These are phyloP conservation scores for Marcusenius ussheri DNA, from an alignment of 2,113 vertebrate genomes.

Conservation along the genomic window DNA sequence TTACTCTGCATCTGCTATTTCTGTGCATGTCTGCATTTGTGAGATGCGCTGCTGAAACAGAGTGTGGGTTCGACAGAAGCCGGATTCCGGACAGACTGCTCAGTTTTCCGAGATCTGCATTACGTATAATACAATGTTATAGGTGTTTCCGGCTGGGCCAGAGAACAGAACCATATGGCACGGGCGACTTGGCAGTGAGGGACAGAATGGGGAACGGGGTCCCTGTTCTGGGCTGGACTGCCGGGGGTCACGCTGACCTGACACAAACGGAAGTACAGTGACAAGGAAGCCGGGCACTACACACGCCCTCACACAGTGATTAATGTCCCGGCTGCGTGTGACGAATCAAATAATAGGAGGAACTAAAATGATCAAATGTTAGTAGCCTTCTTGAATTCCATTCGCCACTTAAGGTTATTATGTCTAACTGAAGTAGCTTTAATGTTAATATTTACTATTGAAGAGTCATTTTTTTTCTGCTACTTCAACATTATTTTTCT, in stretches of 20 bases:
- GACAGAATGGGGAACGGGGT: not conserved
- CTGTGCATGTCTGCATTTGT: not conserved
- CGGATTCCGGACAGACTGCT: not conserved
- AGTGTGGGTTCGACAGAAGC: not conserved
- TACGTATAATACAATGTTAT: not conserved
- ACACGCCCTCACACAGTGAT: not conserved
- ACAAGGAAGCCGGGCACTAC: not conserved
- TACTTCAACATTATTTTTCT: not conserved
- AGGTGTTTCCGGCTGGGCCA: not conserved
- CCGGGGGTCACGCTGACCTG: not conserved
- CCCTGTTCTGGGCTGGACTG: not conserved
- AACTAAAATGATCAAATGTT: not conserved
- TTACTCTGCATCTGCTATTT: not conserved
- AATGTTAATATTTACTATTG: conserved; percentile 1
- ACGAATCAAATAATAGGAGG: not conserved
- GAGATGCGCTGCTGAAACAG: not conserved
- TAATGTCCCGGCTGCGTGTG: not conserved
- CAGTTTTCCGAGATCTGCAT: not conserved
- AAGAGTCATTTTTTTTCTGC: conserved; percentile 1
- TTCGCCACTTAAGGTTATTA: not conserved
- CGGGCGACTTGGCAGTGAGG: not conserved
- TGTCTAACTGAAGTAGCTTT: not conserved
- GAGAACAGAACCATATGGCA: not conserved
- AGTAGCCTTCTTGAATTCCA: not conserved
- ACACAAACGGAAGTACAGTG: not conserved